Percentiles rank a stretch among this genome's conserved stretches.
Evolutionary conservation across 2,888 invertebrate genomes (phyloP).

Genomic region (Allophyes oxyacanthae): DNA sequence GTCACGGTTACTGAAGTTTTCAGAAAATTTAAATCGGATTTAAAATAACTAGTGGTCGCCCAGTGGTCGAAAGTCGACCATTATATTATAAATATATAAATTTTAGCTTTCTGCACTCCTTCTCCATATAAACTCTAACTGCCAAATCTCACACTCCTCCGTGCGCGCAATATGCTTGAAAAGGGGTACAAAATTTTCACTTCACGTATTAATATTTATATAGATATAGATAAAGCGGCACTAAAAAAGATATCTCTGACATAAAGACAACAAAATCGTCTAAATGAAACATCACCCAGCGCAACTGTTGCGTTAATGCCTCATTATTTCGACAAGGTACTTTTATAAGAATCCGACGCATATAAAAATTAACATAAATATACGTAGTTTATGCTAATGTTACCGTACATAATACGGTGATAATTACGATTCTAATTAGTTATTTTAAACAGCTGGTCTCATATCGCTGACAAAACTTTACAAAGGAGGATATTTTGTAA

Average conservation of each 20-base stretch:
- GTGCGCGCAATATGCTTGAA: too few species aligned
- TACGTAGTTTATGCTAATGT: constrained; percentile 47
- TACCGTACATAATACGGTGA: constrained; percentile 43
- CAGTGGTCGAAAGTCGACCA: too few species aligned
- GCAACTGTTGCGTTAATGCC: constrained; percentile 9
- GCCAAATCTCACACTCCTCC: too few species aligned
- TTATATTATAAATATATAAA: too few species aligned
- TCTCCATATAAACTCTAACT: too few species aligned
- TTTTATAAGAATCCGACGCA: constrained; percentile 34
- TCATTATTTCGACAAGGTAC: constrained; percentile 34
- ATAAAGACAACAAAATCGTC: constrained; percentile 17
- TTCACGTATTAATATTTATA: too few species aligned
- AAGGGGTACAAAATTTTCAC: too few species aligned
- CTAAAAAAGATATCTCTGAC: constrained; percentile 7
- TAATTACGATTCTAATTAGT: constrained; percentile 58
- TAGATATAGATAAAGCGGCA: neutral
- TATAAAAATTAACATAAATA: constrained; percentile 46
- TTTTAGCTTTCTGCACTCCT: too few species aligned
- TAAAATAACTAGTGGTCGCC: too few species aligned
- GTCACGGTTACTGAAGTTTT: too few species aligned
- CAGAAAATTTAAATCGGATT: too few species aligned
- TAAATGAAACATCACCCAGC: constrained; percentile 10
- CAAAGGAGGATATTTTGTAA: constrained; percentile 47
- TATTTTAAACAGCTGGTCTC: constrained; percentile 48
- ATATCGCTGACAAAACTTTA: constrained; percentile 49